Percentiles rank a stretch among this genome's conserved stretches.
Conservation (phyloP, 2,888 invertebrate genomes). For the Caenorhabditis afra region DNA sequence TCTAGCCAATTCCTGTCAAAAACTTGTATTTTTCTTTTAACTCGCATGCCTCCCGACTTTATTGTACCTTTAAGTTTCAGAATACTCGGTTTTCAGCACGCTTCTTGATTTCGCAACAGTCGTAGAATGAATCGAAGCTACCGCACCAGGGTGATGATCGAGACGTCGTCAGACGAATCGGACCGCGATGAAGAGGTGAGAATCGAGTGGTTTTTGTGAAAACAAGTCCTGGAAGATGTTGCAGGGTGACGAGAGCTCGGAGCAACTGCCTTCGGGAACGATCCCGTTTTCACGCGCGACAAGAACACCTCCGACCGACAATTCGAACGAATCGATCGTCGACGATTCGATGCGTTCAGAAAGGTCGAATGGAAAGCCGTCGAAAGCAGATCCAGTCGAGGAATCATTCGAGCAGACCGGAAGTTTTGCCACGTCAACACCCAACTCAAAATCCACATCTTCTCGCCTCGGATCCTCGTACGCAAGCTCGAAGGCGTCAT, state of each 20-base stretch:
- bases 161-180: slow-evolving; percentile 19
- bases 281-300: not conserved
- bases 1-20: no score
- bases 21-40: no score
- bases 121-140: not conserved
- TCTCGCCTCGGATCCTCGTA: not conserved
- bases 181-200: not conserved
- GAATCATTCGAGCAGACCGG: not conserved
- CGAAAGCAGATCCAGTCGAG: no score
- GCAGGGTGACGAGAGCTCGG: not conserved
- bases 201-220: not conserved
- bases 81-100: no score
- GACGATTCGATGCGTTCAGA: slow-evolving; percentile 14
- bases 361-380: not conserved
- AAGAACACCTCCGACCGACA: not conserved
- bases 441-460: slow-evolving; percentile 27
- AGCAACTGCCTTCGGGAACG: not conserved
- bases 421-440: slow-evolving; percentile 56
- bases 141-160: slow-evolving; percentile 16
- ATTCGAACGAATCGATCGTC: not conserved
- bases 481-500: not conserved
- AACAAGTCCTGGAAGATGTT: not conserved
- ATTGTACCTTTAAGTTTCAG: no score
- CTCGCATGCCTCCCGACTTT: no score
- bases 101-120: no score